A percentile compares a stretch with the other conserved stretches of the same genome.
Conservation (phyloP, 2,113 vertebrate species). For the Raja brachyura region DNA sequence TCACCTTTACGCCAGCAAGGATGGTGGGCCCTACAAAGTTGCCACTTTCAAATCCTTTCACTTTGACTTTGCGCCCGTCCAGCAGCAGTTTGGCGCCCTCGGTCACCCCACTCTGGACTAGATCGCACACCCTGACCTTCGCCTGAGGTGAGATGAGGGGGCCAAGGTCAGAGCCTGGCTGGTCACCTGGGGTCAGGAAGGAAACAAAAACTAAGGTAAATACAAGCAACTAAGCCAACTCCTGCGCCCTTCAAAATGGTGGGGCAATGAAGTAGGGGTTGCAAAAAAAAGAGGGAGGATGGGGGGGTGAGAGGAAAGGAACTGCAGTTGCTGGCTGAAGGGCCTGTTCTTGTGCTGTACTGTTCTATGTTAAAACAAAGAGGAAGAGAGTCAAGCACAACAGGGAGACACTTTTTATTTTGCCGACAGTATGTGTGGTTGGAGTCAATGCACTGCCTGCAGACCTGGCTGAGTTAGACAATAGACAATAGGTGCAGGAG, state of each 20-base stretch:
- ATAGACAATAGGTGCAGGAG: too few relatives aligned
- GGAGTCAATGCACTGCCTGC: too few relatives aligned
- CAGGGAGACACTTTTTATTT: too few relatives aligned
- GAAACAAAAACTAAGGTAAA: background rate
- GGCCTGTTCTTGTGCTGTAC: too few relatives aligned
- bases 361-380: too few relatives aligned
- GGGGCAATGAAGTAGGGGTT: background rate
- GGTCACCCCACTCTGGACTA: slow-evolving; percentile 81
- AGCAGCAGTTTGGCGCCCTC: slow-evolving; percentile 82
- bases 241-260: background rate
- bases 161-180: slow-evolving; percentile 86
- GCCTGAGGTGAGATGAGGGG: slow-evolving; percentile 85
- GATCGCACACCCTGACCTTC: slow-evolving; percentile 75
- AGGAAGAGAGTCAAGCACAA: too few relatives aligned
- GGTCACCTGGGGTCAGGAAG: slow-evolving; percentile 68
- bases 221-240: background rate
- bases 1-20: slow-evolving; percentile 76
- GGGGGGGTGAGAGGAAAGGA: too few relatives aligned
- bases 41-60: slow-evolving; percentile 87
- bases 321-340: too few relatives aligned
- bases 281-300: too few relatives aligned
- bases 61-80: slow-evolving; percentile 78
- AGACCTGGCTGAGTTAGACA: too few relatives aligned
- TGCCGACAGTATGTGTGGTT: too few relatives aligned
- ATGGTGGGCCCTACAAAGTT: slow-evolving; percentile 95